Evolutionary conservation across 2,113 vertebrate species (phyloP).

Genomic region (Muscicapa adusta): DNA sequence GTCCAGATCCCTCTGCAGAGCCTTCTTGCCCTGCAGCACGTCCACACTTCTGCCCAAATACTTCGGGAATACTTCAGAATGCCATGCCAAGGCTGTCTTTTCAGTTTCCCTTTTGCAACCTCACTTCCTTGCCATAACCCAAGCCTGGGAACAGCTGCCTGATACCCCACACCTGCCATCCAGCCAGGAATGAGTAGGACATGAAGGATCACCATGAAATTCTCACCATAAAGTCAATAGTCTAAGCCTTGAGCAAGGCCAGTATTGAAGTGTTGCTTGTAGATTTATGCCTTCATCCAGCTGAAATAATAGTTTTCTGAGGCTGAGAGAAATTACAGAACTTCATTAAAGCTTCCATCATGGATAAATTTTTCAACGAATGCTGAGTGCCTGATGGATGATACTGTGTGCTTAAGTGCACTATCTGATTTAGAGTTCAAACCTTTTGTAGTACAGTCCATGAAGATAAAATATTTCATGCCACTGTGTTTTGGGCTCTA

Average conservation of each 20-base stretch:
- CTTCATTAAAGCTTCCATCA: slow-evolving; percentile 54
- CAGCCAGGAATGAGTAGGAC: neutral
- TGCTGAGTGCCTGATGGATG: neutral
- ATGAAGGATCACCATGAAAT: neutral
- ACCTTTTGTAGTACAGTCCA: slow-evolving; percentile 6
- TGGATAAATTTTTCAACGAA: slow-evolving; percentile 30
- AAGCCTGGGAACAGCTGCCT: neutral
- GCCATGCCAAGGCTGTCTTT: neutral
- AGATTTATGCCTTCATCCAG: slow-evolving; percentile 35
- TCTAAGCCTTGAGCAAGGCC: slow-evolving; percentile 26
- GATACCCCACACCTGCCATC: neutral
- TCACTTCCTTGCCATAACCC: neutral
- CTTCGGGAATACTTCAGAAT: neutral
- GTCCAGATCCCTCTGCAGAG: neutral
- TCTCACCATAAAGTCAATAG: neutral
- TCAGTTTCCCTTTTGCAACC: neutral
- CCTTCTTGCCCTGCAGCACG: neutral
- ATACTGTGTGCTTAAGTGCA: neutral
- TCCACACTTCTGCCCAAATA: neutral
- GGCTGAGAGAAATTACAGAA: slow-evolving; percentile 37
- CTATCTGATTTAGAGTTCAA: slow-evolving; percentile 58
- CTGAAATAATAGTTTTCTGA: slow-evolving; percentile 48
- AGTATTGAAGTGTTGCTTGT: neutral
- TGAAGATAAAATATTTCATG: slow-evolving; percentile 36
- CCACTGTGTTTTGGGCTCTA: slow-evolving; percentile 7